Base-by-base conservation (phyloP, 2,113 vertebrate genomes). In the Hassar affinis region DNA sequence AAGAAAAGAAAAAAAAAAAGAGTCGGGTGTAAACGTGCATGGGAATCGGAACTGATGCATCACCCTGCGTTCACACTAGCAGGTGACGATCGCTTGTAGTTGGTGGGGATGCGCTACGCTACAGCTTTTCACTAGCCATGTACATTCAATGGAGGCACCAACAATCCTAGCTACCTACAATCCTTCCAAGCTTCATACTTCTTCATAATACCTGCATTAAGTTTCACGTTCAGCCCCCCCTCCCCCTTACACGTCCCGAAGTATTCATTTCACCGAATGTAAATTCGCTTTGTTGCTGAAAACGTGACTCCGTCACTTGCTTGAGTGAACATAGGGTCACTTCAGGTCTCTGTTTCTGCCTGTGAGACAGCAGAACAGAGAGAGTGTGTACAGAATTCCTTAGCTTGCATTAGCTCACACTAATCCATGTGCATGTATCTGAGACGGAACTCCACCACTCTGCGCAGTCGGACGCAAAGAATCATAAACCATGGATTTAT, bases 291-390 rank as follows among this genome's bases (percentile, higher is more conserved):
- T 6, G 20, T 12, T 25, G 66, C 10, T 11, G 20, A 69, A 69
- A 69, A 10, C 5, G 8, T 38, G 35, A 33, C 64, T 62, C 22
- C 3, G 15, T 14, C 45, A 56, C 51, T 35, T 56, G 74, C 74
- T 77, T 33, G 30, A 7, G 52, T 77, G 74, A 77, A 77, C 33
- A 30, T 25, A 33, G 74, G 17, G 52, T 77, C 61, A 75, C 79
- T 82, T 49, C 66, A 68, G 79, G 80, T 83, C 80, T 84, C 85
- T 81, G 83, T 87, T 87, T 87, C 66, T 49, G 74, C 51, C 78
- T 86, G 80, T 66, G 42, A 35, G 18, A 66, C 74, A 80, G 77
- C 56, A 80, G 79, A 83, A 83, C 80, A 85, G 83, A 85, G 84
- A 82, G 75, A 38, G 45, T 69, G 49, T 82, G 45, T 78, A 82